These are phyloP conservation scores for Actinostola sp. DNA, from an alignment of 92 coral and sea anemone species.

Conservation along the genomic window DNA sequence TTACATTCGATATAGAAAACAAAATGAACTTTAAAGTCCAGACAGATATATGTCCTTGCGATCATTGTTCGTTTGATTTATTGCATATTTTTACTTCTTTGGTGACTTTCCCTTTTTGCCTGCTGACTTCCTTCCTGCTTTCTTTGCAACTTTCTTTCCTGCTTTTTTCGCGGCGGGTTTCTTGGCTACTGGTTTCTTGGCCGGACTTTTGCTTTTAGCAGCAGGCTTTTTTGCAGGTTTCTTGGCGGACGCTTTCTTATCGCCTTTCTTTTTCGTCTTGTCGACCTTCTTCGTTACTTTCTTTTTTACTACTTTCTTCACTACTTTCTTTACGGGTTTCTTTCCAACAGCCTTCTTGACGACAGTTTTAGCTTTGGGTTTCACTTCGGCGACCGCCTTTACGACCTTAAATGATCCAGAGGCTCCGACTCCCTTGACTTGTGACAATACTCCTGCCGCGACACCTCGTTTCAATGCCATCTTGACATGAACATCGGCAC, in stretches of 20 bases:
- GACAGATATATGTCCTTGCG: background rate
- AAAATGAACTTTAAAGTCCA: slow-evolving; percentile 1
- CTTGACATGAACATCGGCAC: slow-evolving; percentile 59
- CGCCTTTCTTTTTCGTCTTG: slow-evolving; percentile 38
- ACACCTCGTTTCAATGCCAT: slow-evolving; percentile 65
- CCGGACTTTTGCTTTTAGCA: slow-evolving; percentile 48
- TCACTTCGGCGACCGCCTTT: slow-evolving; percentile 37
- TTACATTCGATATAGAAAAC: background rate
- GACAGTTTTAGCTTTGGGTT: slow-evolving; percentile 49
- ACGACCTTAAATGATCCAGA: slow-evolving; percentile 90
- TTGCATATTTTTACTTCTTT: slow-evolving; percentile 7
- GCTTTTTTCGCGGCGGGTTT: slow-evolving; percentile 29
- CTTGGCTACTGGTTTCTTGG: background rate
- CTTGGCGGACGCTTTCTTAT: slow-evolving; percentile 40
- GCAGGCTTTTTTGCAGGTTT: slow-evolving; percentile 49
- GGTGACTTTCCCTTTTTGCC: slow-evolving; percentile 19
- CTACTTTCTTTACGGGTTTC: slow-evolving; percentile 51
- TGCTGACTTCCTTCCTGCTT: slow-evolving; percentile 53
- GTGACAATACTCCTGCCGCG: slow-evolving; percentile 41
- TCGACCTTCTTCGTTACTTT: slow-evolving; percentile 57
- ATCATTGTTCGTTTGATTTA: background rate
- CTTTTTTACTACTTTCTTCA: slow-evolving; percentile 46
- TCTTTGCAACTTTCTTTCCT: slow-evolving; percentile 31
- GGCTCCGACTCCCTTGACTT: slow-evolving; percentile 86
- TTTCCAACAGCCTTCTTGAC: slow-evolving; percentile 51